Evolutionary conservation across 2,113 vertebrate genomes (phyloP).

Genomic region (Phrynocephalus versicolor): DNA sequence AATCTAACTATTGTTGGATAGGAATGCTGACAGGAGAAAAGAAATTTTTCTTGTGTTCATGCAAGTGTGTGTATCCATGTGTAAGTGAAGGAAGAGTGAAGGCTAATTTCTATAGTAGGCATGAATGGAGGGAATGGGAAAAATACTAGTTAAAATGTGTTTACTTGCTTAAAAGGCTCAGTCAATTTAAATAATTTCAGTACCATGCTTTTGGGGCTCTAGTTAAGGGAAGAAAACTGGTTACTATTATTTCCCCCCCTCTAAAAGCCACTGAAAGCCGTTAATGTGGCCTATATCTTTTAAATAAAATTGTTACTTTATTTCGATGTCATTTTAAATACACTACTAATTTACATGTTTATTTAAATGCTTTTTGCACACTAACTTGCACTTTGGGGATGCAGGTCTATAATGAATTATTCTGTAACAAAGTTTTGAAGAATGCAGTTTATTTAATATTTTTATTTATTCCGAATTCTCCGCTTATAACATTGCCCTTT

Average conservation of each 20-base stretch:
- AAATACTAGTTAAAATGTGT: conserved; percentile 97
- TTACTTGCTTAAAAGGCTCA: conserved; percentile 87
- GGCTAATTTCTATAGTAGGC: conserved; percentile 99
- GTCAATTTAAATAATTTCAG: conserved; percentile 88
- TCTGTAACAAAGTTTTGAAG: conserved; percentile 49
- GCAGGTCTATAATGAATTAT: conserved; percentile 43
- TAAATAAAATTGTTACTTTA: conserved; percentile 15
- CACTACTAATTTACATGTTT: background rate
- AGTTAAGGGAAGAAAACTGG: conserved; percentile 66
- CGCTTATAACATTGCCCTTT: conserved; percentile 28
- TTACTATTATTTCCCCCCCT: conserved; percentile 75
- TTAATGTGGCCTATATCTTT: conserved; percentile 56
- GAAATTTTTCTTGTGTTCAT: conserved; percentile 99
- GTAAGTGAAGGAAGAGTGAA: conserved; percentile 99
- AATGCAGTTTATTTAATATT: conserved; percentile 55
- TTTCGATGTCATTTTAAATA: conserved; percentile 28
- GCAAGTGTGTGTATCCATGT: conserved; percentile 99
- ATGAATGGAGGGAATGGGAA: conserved; percentile 93
- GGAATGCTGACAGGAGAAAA: conserved; percentile 99
- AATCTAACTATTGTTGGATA: conserved; percentile 99
- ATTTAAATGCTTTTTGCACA: conserved; percentile 37
- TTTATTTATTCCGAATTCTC: conserved; percentile 41
- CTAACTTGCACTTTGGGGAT: conserved; percentile 58
- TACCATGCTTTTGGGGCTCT: conserved; percentile 68
- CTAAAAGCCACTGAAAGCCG: conserved; percentile 62